These are phyloP conservation scores for Triplophysa bombifrons DNA, from an alignment of 2,797 vertebrate genomes.

Conservation along the genomic window DNA sequence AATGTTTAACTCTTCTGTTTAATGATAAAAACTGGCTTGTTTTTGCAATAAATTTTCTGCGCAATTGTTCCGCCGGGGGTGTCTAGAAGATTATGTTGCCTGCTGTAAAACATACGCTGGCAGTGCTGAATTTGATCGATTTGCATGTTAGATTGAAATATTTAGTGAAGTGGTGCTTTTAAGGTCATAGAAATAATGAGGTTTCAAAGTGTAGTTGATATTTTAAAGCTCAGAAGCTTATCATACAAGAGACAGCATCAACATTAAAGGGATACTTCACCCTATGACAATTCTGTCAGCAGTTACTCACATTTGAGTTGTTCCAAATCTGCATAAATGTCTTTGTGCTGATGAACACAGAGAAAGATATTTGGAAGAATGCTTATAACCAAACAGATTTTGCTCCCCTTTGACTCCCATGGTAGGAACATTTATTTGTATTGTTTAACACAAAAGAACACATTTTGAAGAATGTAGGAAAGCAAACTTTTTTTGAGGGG, in stretches of 20 bases:
- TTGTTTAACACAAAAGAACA: no score
- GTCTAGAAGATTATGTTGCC: conserved; percentile 1
- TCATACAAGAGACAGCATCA: neutral
- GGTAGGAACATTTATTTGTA: no score
- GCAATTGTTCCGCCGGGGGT: neutral
- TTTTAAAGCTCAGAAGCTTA: neutral
- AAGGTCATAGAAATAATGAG: neutral
- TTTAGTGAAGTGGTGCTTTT: conserved; percentile 2
- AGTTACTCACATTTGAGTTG: no score
- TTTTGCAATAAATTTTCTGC: neutral
- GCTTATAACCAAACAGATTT: no score
- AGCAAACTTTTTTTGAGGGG: no score
- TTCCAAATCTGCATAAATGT: no score
- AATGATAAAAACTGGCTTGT: neutral
- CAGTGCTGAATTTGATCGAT: conserved; percentile 47
- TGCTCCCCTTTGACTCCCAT: no score
- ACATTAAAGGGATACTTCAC: no score
- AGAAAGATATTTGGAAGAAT: no score
- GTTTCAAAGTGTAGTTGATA: neutral
- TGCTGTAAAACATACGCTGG: conserved; percentile 13
- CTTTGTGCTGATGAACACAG: no score
- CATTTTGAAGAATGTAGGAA: no score
- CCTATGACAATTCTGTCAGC: no score
- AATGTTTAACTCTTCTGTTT: conserved; percentile 13
- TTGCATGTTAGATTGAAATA: conserved; percentile 31